Conservation (phyloP, 2,888 invertebrate genomes). For the Drosophila setosimentum region DNA sequence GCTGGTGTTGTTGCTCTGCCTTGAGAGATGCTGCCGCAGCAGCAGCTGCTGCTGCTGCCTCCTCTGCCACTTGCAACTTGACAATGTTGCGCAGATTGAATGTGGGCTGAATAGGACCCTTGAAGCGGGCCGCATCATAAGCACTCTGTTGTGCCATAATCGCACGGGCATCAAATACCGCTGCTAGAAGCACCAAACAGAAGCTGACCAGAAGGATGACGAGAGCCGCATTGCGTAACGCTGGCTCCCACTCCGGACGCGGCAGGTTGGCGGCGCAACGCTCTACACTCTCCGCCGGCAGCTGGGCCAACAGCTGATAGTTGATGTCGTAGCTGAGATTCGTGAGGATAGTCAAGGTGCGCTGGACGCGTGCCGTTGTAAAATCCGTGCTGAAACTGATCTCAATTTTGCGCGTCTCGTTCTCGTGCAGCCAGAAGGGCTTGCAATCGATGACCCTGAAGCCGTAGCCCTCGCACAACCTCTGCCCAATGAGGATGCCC, state of each 20-base stretch:
- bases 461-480: conserved; percentile 91
- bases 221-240: conserved; percentile 88
- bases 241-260: conserved; percentile 91
- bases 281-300: conserved; percentile 88
- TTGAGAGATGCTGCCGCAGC: conserved; percentile 33
- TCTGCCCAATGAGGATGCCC: conserved; percentile 88
- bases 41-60: conserved; percentile 43
- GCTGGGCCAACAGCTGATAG: conserved; percentile 89
- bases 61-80: conserved; percentile 60
- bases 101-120: conserved; percentile 87
- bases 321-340: conserved; percentile 88
- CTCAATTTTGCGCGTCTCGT: conserved; percentile 91
- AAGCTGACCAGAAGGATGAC: conserved; percentile 88
- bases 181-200: conserved; percentile 88
- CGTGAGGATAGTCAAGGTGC: conserved; percentile 88
- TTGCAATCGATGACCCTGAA: conserved; percentile 91
- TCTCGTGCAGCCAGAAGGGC: conserved; percentile 90
- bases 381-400: conserved; percentile 96
- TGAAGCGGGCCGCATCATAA: conserved; percentile 86
- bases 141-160: conserved; percentile 86
- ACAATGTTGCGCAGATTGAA: conserved; percentile 87
- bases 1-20: conserved; percentile 27
- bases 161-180: conserved; percentile 90
- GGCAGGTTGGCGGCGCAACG: conserved; percentile 89
- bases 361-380: conserved; percentile 90